Conservation (phyloP, 64 coral and sea anemone genomes). For the Montipora foliosa region DNA sequence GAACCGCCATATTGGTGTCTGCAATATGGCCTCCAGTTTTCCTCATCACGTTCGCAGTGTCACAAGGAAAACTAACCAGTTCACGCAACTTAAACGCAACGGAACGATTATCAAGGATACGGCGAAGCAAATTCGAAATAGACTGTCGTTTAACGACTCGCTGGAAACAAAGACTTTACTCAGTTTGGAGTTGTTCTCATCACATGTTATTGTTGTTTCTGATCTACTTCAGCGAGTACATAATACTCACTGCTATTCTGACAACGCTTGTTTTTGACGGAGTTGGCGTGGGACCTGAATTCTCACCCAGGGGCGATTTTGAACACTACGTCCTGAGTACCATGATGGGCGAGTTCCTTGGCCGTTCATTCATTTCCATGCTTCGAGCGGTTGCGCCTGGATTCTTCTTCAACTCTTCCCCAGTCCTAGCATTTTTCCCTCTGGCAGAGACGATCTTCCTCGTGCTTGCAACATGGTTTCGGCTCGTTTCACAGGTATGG, state of each 20-base stretch:
- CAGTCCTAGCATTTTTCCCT: constrained; percentile 55
- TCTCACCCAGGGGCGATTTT: constrained; percentile 67
- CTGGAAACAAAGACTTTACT: constrained; percentile 25
- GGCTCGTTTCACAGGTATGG: constrained; percentile 61
- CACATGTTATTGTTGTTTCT: constrained; percentile 63
- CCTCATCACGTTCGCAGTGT: constrained; percentile 65
- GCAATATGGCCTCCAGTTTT: constrained; percentile 76
- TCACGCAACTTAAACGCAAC: background rate
- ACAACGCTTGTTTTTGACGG: constrained; percentile 65
- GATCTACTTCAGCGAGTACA: constrained; percentile 70
- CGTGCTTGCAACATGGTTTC: constrained; percentile 64
- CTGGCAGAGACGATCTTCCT: constrained; percentile 65
- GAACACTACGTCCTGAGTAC: constrained; percentile 80
- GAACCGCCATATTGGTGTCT: constrained; percentile 51
- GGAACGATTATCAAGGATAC: background rate
- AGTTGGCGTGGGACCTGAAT: constrained; percentile 39
- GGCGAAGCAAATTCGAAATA: constrained; percentile 14
- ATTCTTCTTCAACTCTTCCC: constrained; percentile 39
- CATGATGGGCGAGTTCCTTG: constrained; percentile 85
- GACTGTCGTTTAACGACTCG: background rate
- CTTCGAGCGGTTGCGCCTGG: constrained; percentile 49
- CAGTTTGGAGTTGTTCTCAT: constrained; percentile 53
- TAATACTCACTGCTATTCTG: constrained; percentile 66
- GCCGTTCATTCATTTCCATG: constrained; percentile 77
- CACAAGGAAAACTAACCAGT: constrained; percentile 1